Conservation (phyloP, 2,888 invertebrate genomes). For the Cephus pygmeus region DNA sequence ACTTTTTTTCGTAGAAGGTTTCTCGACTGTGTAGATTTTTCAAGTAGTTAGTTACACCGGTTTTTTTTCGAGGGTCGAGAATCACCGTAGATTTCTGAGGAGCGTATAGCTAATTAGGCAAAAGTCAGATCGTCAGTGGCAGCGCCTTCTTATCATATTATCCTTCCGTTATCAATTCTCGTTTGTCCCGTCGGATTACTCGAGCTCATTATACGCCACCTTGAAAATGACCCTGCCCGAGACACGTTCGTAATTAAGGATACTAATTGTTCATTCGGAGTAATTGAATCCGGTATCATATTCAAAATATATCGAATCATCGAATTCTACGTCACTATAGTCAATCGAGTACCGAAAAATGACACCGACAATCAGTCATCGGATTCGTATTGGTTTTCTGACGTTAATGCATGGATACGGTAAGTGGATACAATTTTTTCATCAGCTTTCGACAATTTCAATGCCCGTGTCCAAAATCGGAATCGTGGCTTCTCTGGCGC, state of each 20-base stretch:
- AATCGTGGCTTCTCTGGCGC: neutral
- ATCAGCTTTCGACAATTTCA: neutral
- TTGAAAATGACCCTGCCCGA: neutral
- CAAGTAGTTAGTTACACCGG: neutral
- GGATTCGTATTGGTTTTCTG: neutral
- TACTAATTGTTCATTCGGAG: neutral
- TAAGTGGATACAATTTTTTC: neutral
- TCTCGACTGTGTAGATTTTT: neutral
- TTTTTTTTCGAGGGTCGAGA: neutral
- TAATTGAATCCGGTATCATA: neutral
- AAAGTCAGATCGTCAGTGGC: constrained; percentile 40
- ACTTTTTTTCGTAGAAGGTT: neutral
- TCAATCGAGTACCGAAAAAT: neutral
- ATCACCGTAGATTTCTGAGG: neutral
- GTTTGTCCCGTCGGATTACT: constrained; percentile 28
- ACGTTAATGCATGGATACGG: neutral
- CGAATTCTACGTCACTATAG: neutral
- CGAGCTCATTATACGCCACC: neutral
- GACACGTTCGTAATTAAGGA: neutral
- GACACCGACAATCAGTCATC: neutral
- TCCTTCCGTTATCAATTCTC: constrained; percentile 35
- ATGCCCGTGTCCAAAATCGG: neutral
- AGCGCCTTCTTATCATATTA: constrained; percentile 32
- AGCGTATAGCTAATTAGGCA: constrained; percentile 53
- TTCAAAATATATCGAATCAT: neutral